Evolutionary conservation across 1,140 invertebrate genomes (phyloP).

Genomic region (Steinernema feltiae): DNA sequence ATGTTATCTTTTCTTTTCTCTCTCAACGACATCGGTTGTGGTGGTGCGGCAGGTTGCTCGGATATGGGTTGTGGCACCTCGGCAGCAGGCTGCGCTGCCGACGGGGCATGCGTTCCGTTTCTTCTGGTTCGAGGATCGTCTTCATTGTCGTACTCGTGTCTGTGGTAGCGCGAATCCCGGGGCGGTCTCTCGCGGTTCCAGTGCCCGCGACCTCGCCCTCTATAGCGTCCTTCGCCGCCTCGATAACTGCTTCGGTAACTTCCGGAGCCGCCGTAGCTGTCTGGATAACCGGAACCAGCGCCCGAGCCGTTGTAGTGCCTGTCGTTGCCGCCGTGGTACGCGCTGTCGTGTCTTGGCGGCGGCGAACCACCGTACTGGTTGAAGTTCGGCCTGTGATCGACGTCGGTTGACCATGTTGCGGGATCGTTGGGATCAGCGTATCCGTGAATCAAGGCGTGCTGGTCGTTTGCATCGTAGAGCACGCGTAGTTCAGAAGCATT

Average conservation of each 20-base stretch:
- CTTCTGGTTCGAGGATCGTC: neutral
- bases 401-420: neutral
- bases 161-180: neutral
- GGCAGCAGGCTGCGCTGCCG: neutral
- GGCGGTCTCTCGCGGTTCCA: neutral
- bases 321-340: neutral
- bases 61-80: neutral
- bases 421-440: neutral
- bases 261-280: neutral
- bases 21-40: neutral
- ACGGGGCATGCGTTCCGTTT: neutral
- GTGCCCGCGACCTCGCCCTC: neutral
- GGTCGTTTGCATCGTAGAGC: neutral
- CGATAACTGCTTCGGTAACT: neutral
- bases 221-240: neutral
- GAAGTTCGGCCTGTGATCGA: neutral
- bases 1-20: neutral
- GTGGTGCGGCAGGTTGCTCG: neutral
- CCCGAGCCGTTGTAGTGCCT: conserved; percentile 5
- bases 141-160: neutral
- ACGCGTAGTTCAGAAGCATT: neutral
- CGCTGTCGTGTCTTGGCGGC: neutral
- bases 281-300: neutral
- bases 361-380: neutral
- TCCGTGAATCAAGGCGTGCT: neutral